A percentile compares a stretch with the other conserved stretches of the same genome.
phyloP scores from a whole-genome alignment of 2,888 invertebrate genomes.

The Tenthredo notha region DNA sequence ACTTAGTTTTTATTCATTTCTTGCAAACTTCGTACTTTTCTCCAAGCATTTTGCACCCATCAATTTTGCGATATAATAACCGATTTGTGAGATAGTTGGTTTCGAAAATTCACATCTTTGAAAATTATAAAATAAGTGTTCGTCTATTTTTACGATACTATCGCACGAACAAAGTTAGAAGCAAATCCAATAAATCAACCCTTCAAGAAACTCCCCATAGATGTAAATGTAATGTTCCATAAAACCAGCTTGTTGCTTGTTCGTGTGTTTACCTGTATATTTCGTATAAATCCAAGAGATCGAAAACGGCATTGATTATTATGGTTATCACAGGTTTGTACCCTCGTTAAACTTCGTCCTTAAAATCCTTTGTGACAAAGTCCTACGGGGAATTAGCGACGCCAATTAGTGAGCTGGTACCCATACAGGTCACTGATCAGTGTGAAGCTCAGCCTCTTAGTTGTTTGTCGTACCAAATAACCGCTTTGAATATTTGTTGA shows the following conservation, averaged over 20 bases:
- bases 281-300: neutral
- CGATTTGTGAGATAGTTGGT: neutral
- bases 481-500: constrained; percentile 30
- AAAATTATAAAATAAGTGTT: neutral
- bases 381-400: constrained; percentile 27
- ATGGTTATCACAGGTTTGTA: neutral
- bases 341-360: constrained; percentile 37
- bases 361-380: constrained; percentile 43
- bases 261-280: neutral
- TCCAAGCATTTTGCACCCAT: no score
- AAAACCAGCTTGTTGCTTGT: neutral
- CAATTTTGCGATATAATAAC: no score
- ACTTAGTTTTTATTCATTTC: no score
- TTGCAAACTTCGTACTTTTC: no score
- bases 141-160: neutral
- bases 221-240: neutral
- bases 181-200: neutral
- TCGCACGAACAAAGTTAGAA: neutral
- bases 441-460: constrained; percentile 41
- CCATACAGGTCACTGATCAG: constrained; percentile 36
- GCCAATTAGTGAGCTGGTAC: constrained; percentile 36
- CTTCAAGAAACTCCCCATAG: neutral
- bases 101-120: neutral
- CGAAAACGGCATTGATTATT: constrained; percentile 18
- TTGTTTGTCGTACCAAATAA: constrained; percentile 28